Base-by-base conservation (phyloP, 2,888 invertebrate species). In the Trichopria drosophilae region DNA sequence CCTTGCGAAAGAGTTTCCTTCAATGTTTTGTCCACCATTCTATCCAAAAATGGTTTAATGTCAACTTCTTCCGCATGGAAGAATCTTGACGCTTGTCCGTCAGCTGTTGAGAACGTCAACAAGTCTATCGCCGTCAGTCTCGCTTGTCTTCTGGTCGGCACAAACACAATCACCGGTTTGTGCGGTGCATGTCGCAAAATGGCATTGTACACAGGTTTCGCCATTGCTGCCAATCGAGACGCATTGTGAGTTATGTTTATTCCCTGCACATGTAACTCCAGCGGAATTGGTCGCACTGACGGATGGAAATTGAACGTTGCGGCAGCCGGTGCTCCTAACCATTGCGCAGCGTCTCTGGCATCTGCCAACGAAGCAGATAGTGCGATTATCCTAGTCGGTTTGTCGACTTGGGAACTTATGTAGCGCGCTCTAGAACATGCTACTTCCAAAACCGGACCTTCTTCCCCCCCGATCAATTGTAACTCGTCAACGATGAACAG, bases 261-360 rank as follows among this genome's bases (percentile, higher is more conserved):
- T 12, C 98, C 97, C 83, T 91, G 77, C 47, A 99, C 94, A 69
- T 98, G 97, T 35, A 99, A 78, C 72, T 99, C 97, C 15, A 99
- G 77, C 0, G 96, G 96, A 28, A 96, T 81, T 0, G 98, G 99
- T 1, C 99, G 81, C 3, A 98, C 97, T 69, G 93, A 95, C 0
- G 99, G 98, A 71, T 98, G 97, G 79, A 99, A 99, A 80, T 99
- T 99, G 78, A 98, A 99, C 2, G 94, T 92, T 19, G 90, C 87
- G 64, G 93, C 92, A 3, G 94, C 85, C 63, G 88, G 89, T 68
- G 96, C 96, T 15, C 97, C 97, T 32, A 98, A 79, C 98, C 98
- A 98, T 69, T 94, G 93, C 0, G 95, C 89, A 4, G 96, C 87
- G 76, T 98, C 97, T 59, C 91, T 85, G 0, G 98, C 96, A 79